Evolutionary conservation across 92 coral and sea anemone genomes (phyloP).

Genomic region (Epizoanthus illoricatus): DNA sequence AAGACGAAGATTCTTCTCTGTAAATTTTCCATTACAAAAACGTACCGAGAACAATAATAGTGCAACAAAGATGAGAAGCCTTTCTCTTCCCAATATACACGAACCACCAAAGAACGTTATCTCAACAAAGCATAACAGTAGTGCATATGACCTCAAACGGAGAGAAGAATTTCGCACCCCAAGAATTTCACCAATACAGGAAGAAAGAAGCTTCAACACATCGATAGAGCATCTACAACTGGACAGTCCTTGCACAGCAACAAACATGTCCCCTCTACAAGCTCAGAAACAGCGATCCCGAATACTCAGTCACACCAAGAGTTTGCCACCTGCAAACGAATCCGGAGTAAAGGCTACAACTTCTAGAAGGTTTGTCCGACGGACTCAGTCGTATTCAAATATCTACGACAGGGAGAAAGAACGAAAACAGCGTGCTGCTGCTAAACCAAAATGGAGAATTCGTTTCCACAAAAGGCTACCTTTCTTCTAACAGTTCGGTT

Average conservation of each 20-base stretch:
- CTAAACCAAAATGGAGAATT: conserved; percentile 12
- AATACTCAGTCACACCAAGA: background rate
- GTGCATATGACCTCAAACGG: background rate
- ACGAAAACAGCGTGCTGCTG: background rate
- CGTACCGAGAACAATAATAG: background rate
- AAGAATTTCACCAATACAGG: background rate
- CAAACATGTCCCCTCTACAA: no score
- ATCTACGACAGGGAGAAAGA: background rate
- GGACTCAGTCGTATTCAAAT: background rate
- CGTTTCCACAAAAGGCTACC: conserved; percentile 5
- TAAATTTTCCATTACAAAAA: background rate
- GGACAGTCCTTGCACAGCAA: background rate
- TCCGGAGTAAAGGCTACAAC: background rate
- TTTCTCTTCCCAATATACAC: conserved; percentile 6
- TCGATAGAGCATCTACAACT: background rate
- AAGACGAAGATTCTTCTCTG: background rate
- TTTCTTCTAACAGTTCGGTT: background rate
- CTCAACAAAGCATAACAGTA: background rate
- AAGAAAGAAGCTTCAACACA: background rate
- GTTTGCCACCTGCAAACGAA: background rate
- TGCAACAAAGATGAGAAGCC: background rate
- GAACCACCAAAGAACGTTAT: background rate
- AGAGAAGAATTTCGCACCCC: background rate
- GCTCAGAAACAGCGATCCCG: background rate
- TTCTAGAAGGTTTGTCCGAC: background rate